Percentiles rank a stretch among this genome's conserved stretches.
These are phyloP conservation scores for Dufourea novaeangliae DNA, from an alignment of 1,140 invertebrate species.

Conservation along the genomic window DNA sequence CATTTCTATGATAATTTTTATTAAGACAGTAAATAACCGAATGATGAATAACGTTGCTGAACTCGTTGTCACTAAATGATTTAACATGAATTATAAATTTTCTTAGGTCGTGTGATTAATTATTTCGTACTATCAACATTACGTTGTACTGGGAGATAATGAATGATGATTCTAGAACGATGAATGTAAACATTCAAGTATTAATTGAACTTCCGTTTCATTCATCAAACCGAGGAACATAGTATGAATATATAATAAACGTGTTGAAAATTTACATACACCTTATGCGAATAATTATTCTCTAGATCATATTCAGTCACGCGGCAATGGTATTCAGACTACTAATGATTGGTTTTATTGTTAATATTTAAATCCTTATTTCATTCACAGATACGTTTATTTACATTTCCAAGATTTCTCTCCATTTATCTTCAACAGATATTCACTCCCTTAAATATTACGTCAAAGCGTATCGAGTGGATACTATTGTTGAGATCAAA, in stretches of 20 bases:
- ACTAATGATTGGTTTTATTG: no score
- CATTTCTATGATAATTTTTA: not conserved
- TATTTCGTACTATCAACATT: not conserved
- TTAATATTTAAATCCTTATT: no score
- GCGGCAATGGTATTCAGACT: not conserved
- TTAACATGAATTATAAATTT: not conserved
- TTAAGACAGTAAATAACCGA: not conserved
- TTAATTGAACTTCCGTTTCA: slow-evolving; percentile 7
- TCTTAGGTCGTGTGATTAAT: slow-evolving; percentile 7
- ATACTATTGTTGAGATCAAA: no score
- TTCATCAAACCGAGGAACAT: slow-evolving; percentile 17
- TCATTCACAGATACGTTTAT: no score
- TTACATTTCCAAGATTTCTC: no score
- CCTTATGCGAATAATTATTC: slow-evolving; percentile 18
- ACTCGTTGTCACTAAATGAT: not conserved
- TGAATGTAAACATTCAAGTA: slow-evolving; percentile 36
- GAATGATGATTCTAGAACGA: not conserved
- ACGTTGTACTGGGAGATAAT: not conserved
- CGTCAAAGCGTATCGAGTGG: no score
- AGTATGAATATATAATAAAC: slow-evolving; percentile 21
- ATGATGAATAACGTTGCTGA: not conserved
- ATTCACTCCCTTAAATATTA: no score
- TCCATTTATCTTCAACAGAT: no score
- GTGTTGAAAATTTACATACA: slow-evolving; percentile 33
- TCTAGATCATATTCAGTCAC: slow-evolving; percentile 5